Base-by-base conservation (phyloP, 2,113 vertebrate genomes). In the Mustela nigripes region DNA sequence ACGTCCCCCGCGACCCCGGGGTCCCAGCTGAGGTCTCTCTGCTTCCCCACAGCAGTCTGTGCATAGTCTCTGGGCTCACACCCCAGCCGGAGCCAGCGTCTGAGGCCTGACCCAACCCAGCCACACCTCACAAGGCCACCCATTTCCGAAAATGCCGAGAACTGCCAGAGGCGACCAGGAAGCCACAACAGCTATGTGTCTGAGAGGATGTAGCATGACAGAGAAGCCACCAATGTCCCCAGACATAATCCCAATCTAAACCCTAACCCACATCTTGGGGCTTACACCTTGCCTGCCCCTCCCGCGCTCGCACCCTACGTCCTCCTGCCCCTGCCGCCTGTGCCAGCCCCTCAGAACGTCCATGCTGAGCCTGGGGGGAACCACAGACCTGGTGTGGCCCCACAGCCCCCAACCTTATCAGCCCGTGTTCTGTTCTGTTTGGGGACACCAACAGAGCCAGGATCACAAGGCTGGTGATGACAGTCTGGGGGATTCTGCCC, bases 251-350 rank as follows among this genome's bases (percentile, higher is more conserved):
- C 33, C 26, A 11, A 31, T 33, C 28, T 48, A 28, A 18, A 12
- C 33, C 21, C 12, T 10, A 9, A 76, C 42, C 14, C 0, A 0
- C 1, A 21, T 11, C 21, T 19, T 42, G 26, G 28, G 5, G n/a
- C 10, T 28, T 19, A 12, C 4, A 5, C 9, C 12, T 45, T 28
- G 6, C n/a, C 60, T 7, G 48, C 9, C 19, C 48, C 50, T 10
- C 42, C 9, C 26, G 5, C 48, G 2, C 42, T 63, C 16, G 56
- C 81, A 39, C 21, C 58, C 11, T 42, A 71, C 12, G 33, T 5
- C 24, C 4, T 31, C 24, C 6, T 12, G 16, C 86, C 53, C 48
- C 63, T 22, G 56, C 22, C 16, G 42, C 56, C 28, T 4, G 58
- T 6, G 12, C 50, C 67, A 76, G 69, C 19, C 58, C 28, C n/a